Percentiles rank a stretch among this genome's conserved stretches.
phyloP scores from a whole-genome alignment of 2,113 vertebrate genomes.

The Arothron firmamentum region DNA sequence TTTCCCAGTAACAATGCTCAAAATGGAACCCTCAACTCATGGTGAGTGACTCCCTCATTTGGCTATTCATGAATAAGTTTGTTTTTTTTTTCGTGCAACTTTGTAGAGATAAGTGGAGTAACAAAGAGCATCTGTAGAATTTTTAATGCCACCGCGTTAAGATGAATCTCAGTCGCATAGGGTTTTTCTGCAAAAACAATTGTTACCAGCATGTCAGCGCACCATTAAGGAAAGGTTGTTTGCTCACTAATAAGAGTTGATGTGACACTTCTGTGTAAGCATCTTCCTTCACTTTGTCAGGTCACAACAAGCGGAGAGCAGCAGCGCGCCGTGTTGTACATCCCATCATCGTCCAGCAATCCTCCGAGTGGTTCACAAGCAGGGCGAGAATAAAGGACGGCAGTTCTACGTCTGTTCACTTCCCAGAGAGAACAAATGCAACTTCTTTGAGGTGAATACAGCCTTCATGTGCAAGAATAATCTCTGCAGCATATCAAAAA shows the following conservation, averaged over 20 bases:
- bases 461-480: not conserved
- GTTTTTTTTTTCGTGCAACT: conserved; percentile 40
- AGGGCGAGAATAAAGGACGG: conserved; percentile 87
- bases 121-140: conserved; percentile 33
- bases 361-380: conserved; percentile 83
- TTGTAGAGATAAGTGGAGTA: conserved; percentile 40
- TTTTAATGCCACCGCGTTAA: conserved; percentile 44
- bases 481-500: not conserved
- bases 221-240: conserved; percentile 13
- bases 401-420: conserved; percentile 86
- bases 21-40: conserved; percentile 53
- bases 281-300: conserved; percentile 29
- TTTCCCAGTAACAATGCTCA: conserved; percentile 57
- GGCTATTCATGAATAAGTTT: conserved; percentile 60
- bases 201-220: conserved; percentile 15
- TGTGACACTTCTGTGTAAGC: conserved; percentile 29
- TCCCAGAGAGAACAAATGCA: conserved; percentile 77
- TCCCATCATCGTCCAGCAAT: conserved; percentile 74
- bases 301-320: conserved; percentile 20
- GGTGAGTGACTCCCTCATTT: conserved; percentile 58
- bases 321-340: conserved; percentile 73
- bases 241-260: conserved; percentile 37
- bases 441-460: conserved; percentile 84
- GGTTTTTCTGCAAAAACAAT: conserved; percentile 12
- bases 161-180: conserved; percentile 11